phyloP scores from a whole-genome alignment of 2,113 vertebrate species.

The Tor tambroides region DNA sequence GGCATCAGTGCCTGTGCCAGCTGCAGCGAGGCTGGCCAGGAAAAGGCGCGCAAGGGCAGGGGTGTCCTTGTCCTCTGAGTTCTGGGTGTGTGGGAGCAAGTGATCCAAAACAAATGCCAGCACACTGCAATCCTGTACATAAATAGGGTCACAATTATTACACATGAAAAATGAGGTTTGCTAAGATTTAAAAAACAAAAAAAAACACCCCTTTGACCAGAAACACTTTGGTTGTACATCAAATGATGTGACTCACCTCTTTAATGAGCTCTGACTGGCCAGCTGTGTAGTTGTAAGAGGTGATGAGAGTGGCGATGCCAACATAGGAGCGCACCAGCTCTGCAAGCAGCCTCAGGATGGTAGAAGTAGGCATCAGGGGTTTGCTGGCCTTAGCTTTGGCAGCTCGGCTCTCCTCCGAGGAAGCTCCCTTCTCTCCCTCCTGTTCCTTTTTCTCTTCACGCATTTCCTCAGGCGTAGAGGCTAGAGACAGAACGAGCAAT shows the following conservation, averaged over 20 bases:
- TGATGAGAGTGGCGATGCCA: constrained; percentile 90
- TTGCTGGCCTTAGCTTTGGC: constrained; percentile 90
- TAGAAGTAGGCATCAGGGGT: constrained; percentile 92
- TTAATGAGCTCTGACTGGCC: constrained; percentile 94
- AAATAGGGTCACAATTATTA: neutral
- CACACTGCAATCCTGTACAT: constrained; percentile 88
- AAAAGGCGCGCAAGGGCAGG: constrained; percentile 91
- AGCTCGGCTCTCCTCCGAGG: constrained; percentile 83
- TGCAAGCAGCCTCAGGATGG: constrained; percentile 89
- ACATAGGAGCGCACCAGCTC: constrained; percentile 93
- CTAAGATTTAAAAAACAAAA: neutral
- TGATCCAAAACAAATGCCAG: constrained; percentile 93
- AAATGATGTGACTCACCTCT: constrained; percentile 76
- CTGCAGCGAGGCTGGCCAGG: constrained; percentile 89
- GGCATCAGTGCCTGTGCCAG: constrained; percentile 91
- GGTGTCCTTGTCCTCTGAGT: constrained; percentile 91
- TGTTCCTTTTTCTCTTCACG: constrained; percentile 89
- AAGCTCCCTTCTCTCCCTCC: constrained; percentile 82
- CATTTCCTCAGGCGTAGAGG: constrained; percentile 87
- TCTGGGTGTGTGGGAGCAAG: constrained; percentile 90
- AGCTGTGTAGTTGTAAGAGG: constrained; percentile 91
- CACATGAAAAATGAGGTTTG: neutral
- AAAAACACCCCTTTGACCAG: neutral
- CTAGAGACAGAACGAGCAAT: constrained; percentile 58
- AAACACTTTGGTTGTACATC: neutral